These are phyloP conservation scores for Cabera pusaria DNA, from an alignment of 2,888 invertebrate species.

Conservation along the genomic window DNA sequence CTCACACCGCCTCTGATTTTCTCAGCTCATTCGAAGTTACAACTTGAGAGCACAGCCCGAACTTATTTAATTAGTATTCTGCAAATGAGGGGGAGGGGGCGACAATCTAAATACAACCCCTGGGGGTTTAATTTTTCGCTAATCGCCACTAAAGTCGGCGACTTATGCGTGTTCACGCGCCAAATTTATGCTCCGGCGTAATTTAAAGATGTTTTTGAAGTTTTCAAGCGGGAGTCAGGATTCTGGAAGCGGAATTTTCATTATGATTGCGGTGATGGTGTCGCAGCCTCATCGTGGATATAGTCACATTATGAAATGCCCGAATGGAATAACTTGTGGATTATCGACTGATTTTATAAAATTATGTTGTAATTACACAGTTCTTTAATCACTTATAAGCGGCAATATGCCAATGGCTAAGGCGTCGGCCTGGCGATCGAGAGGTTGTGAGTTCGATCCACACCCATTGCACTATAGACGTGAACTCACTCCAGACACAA, in stretches of 20 bases:
- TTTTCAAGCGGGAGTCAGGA: conserved; percentile 8
- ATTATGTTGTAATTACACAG: too few relatives aligned
- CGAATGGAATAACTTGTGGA: too few relatives aligned
- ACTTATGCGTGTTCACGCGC: conserved; percentile 35
- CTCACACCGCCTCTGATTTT: conserved; percentile 3
- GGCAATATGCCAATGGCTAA: too few relatives aligned
- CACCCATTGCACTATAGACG: too few relatives aligned
- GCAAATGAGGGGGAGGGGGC: conserved; percentile 36
- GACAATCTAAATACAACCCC: conserved; percentile 38
- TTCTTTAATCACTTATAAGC: too few relatives aligned
- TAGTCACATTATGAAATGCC: too few relatives aligned
- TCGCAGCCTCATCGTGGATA: too few relatives aligned
- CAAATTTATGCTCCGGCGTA: conserved; percentile 21
- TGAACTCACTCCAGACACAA: too few relatives aligned
- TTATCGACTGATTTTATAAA: too few relatives aligned
- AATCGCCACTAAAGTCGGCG: conserved; percentile 35
- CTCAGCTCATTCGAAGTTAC: conserved; percentile 21
- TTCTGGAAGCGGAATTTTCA: conserved; percentile 17
- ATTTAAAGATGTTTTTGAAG: conserved; percentile 25
- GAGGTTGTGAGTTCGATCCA: too few relatives aligned
- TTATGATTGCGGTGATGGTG: too few relatives aligned
- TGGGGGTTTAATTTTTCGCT: conserved; percentile 35
- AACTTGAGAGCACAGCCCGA: conserved; percentile 33
- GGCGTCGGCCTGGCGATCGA: too few relatives aligned
- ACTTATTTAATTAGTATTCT: conserved; percentile 42